A percentile compares a stretch with the other conserved stretches of the same genome.
phyloP scores from a whole-genome alignment of 2,113 vertebrate genomes.

The Psittacus erithacus region DNA sequence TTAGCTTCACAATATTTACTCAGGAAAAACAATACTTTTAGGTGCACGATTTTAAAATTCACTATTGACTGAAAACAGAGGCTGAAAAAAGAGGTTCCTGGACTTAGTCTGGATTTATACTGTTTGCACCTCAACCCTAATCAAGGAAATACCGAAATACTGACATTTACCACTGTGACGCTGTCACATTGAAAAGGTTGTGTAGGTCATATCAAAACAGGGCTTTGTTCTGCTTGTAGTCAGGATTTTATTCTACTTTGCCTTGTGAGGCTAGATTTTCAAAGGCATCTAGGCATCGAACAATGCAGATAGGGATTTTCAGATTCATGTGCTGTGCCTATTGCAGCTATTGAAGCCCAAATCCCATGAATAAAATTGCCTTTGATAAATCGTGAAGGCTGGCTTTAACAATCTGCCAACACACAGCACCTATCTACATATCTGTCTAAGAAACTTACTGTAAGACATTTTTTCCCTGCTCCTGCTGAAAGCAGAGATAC shows the following conservation, averaged over 20 bases:
- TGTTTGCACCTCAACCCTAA: not conserved
- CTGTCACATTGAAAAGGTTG: not conserved
- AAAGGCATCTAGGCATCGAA: not conserved
- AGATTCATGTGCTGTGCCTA: slow-evolving; percentile 6
- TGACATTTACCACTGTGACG: not conserved
- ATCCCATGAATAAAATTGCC: slow-evolving; percentile 8
- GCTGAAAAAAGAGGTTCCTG: not conserved
- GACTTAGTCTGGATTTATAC: not conserved
- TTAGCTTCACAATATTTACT: not conserved
- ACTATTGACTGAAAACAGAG: not conserved
- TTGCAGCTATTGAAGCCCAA: slow-evolving; percentile 5
- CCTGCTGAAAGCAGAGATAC: not conserved
- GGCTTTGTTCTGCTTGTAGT: not conserved
- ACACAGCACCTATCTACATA: not conserved
- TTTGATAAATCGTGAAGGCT: not conserved
- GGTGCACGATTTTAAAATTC: not conserved
- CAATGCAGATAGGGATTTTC: slow-evolving; percentile 18
- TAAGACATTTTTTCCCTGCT: not conserved
- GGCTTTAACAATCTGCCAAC: not conserved
- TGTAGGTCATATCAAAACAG: not conserved
- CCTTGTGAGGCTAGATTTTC: not conserved
- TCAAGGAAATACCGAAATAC: not conserved
- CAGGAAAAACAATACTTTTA: not conserved
- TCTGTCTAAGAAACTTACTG: not conserved
- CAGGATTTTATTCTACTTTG: not conserved